A percentile compares a stretch with the other conserved stretches of the same genome.
These are phyloP conservation scores for Apodemia zela DNA, from an alignment of 2,888 invertebrate species.

Conservation along the genomic window DNA sequence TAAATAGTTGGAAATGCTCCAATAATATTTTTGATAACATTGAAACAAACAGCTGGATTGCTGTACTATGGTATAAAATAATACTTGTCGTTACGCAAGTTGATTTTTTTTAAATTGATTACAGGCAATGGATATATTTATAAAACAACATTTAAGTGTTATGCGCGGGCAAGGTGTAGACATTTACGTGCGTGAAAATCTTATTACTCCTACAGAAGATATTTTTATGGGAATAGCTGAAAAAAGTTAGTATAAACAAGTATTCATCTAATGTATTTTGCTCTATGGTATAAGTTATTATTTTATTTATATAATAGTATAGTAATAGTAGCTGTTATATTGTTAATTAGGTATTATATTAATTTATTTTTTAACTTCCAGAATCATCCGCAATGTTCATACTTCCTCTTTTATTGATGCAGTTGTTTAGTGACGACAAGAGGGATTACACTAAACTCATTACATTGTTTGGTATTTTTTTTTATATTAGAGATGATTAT, in stretches of 20 bases:
- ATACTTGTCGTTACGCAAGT: too few relatives aligned
- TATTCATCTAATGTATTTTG: too few relatives aligned
- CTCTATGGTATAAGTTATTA: too few relatives aligned
- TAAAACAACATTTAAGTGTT: not conserved
- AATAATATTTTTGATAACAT: not conserved
- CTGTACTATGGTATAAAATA: too few relatives aligned
- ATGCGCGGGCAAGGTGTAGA: conserved; percentile 2
- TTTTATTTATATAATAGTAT: too few relatives aligned
- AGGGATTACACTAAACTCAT: not conserved
- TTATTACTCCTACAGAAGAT: not conserved
- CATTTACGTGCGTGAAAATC: conserved; percentile 3
- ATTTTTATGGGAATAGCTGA: not conserved
- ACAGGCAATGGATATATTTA: conserved; percentile 2
- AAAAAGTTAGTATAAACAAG: not conserved
- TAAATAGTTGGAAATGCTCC: not conserved
- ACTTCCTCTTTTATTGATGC: not conserved
- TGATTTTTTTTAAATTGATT: not conserved
- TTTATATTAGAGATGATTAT: conserved; percentile 8
- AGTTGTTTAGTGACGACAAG: conserved; percentile 2
- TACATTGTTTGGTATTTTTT: conserved; percentile 4
- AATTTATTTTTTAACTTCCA: too few relatives aligned
- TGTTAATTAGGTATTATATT: too few relatives aligned
- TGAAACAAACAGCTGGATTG: too few relatives aligned
- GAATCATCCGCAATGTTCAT: not conserved
- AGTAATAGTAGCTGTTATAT: too few relatives aligned